A percentile compares a stretch with the other conserved stretches of the same genome.
Conservation (phyloP, 2,888 invertebrate species). For the Orthosia gothica region DNA sequence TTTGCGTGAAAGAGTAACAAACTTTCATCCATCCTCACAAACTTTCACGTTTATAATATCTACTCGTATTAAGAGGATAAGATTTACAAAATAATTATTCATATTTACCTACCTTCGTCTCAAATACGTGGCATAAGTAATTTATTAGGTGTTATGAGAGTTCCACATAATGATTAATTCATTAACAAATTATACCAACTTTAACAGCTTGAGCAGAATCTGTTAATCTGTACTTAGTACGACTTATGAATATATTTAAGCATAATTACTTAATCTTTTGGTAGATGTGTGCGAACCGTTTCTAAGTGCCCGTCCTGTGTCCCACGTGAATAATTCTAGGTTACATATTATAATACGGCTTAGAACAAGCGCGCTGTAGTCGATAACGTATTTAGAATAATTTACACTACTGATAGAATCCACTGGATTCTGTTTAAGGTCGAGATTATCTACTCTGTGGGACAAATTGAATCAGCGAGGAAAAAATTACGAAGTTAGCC, state of each 20-base stretch:
- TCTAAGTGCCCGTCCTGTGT: slow-evolving; percentile 60
- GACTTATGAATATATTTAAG: slow-evolving; percentile 50
- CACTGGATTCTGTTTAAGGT: slow-evolving; percentile 51
- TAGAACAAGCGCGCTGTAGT: slow-evolving; percentile 54
- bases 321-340: slow-evolving; percentile 76
- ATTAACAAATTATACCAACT: slow-evolving; percentile 17
- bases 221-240: slow-evolving; percentile 31
- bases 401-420: slow-evolving; percentile 63
- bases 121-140: too few relatives aligned
- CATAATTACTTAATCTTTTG: slow-evolving; percentile 59
- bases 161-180: slow-evolving; percentile 9
- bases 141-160: background rate
- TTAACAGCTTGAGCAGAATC: slow-evolving; percentile 9
- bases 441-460: slow-evolving; percentile 50
- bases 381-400: slow-evolving; percentile 70
- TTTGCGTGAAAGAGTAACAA: too few relatives aligned
- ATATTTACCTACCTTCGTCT: too few relatives aligned
- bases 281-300: slow-evolving; percentile 64
- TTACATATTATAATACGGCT: slow-evolving; percentile 68
- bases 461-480: slow-evolving; percentile 47
- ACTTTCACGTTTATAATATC: too few relatives aligned
- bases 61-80: too few relatives aligned
- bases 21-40: too few relatives aligned
- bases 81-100: too few relatives aligned
- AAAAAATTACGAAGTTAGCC: slow-evolving; percentile 48